Evolutionary conservation across 2,113 vertebrate genomes (phyloP).

Genomic region (Bothrops jararaca): DNA sequence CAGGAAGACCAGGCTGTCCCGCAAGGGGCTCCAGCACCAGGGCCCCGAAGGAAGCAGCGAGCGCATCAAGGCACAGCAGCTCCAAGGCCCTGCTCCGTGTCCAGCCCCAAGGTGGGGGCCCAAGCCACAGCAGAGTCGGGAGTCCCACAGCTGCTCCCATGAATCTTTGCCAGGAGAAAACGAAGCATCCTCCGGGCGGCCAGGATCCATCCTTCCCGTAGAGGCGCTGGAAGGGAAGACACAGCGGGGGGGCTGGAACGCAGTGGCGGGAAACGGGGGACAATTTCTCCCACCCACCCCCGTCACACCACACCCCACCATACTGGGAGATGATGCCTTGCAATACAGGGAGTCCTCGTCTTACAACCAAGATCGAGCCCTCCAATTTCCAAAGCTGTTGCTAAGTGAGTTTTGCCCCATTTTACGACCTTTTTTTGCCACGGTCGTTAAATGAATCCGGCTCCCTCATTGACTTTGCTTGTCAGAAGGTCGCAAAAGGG

Average conservation of each 20-base stretch:
- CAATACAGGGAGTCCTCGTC: not conserved
- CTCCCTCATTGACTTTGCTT: too few species aligned
- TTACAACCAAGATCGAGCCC: too few species aligned
- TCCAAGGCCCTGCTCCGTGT: constrained; percentile 89
- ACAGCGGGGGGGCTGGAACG: not conserved
- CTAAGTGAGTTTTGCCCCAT: too few species aligned
- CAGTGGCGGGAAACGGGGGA: not conserved
- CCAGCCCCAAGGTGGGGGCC: constrained; percentile 81
- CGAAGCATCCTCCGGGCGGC: constrained; percentile 80
- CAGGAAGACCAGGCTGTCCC: constrained; percentile 80
- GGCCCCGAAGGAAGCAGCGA: constrained; percentile 70
- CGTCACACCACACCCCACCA: too few species aligned
- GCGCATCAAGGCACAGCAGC: constrained; percentile 85
- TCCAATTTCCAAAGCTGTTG: too few species aligned
- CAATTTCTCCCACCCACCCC: too few species aligned
- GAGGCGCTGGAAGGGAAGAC: constrained; percentile 74
- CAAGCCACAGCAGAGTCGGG: constrained; percentile 90
- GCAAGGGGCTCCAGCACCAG: constrained; percentile 71
- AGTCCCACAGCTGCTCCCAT: constrained; percentile 78
- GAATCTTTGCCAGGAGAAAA: constrained; percentile 74
- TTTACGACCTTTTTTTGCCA: too few species aligned
- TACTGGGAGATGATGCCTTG: not conserved
- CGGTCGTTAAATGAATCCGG: too few species aligned
- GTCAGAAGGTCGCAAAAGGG: too few species aligned
- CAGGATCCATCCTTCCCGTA: constrained; percentile 85